These are phyloP conservation scores for Lepilemur ruficaudatus DNA, from an alignment of 2,797 vertebrate species.

Conservation along the genomic window DNA sequence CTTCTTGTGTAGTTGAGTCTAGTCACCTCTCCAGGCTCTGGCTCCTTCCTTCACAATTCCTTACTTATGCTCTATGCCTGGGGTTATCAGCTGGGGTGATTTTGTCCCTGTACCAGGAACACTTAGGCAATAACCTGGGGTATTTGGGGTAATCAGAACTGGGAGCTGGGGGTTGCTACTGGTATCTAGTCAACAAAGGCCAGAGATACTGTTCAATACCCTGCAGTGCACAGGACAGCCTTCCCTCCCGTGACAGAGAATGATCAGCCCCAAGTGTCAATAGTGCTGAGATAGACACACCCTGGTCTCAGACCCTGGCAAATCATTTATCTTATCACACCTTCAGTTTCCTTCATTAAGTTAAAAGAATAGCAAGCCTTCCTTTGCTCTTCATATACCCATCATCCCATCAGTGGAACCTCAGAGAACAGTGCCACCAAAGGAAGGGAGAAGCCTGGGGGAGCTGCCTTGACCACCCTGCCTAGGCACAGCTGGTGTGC, in stretches of 20 bases:
- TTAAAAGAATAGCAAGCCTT: neutral
- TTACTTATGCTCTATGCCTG: neutral
- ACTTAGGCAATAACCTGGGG: neutral
- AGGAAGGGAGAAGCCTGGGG: neutral
- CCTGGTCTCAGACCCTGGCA: neutral
- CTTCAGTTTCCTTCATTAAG: neutral
- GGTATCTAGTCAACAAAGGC: neutral
- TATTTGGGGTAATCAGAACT: neutral
- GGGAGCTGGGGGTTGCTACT: neutral
- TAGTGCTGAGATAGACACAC: neutral
- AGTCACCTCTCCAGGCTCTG: neutral
- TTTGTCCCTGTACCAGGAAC: neutral
- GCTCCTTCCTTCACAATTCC: neutral
- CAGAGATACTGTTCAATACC: neutral
- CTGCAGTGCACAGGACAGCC: neutral
- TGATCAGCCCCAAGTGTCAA: neutral
- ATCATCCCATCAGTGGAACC: neutral
- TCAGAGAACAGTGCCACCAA: neutral
- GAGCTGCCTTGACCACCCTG: neutral
- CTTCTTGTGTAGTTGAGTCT: neutral
- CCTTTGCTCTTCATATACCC: neutral
- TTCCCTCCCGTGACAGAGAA: too few species aligned
- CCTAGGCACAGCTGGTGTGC: neutral
- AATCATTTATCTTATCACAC: neutral
- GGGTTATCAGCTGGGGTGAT: neutral